These are phyloP conservation scores for Salvelinus fontinalis DNA, from an alignment of 2,113 vertebrate species.

Conservation along the genomic window DNA sequence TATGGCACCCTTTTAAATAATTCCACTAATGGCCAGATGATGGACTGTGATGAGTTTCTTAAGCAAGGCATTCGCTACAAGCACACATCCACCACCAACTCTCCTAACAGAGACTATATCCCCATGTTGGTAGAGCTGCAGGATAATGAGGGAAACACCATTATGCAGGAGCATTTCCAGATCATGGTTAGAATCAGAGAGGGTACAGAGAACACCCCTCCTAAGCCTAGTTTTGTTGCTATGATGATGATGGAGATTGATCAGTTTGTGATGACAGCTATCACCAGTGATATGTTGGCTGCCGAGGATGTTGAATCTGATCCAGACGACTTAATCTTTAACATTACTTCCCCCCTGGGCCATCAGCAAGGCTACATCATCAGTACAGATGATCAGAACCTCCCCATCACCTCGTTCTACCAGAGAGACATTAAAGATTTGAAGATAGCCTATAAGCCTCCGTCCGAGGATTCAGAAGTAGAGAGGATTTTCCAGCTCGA, in stretches of 20 bases:
- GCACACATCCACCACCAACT: conserved; percentile 83
- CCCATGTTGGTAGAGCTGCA: conserved; percentile 92
- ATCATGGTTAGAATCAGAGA: conserved; percentile 89
- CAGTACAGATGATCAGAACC: conserved; percentile 78
- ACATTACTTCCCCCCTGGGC: conserved; percentile 86
- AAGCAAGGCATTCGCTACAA: conserved; percentile 84
- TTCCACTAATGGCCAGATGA: conserved; percentile 66
- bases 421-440: conserved; percentile 82
- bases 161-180: conserved; percentile 94
- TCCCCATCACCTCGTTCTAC: conserved; percentile 79
- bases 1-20: conserved; percentile 77
- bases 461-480: conserved; percentile 62
- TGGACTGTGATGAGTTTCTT: conserved; percentile 87
- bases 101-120: conserved; percentile 92
- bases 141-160: conserved; percentile 72
- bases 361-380: conserved; percentile 83
- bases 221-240: conserved; percentile 92
- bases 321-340: conserved; percentile 86
- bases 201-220: conserved; percentile 85
- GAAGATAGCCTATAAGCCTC: conserved; percentile 81
- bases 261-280: conserved; percentile 95
- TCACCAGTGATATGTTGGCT: conserved; percentile 91
- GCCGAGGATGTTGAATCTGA: conserved; percentile 88
- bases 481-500: conserved; percentile 81
- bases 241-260: conserved; percentile 99